Base-by-base conservation (phyloP, 2,797 vertebrate species). In the Anguilla anguilla region DNA sequence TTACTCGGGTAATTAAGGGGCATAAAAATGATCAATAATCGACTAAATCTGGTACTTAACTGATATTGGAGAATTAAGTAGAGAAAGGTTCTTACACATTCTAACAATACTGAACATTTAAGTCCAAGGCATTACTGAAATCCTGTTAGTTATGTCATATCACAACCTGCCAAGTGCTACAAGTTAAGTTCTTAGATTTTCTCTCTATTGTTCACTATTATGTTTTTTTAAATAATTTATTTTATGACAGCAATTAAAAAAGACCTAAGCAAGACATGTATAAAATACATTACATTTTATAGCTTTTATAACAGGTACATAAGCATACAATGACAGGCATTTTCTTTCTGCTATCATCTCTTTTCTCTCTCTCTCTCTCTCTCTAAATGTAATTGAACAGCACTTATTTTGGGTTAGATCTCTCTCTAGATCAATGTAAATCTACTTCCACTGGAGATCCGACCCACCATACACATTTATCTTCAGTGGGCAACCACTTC, bases 381-480 rank as follows among this genome's bases (percentile, higher is more conserved):
- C 53, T 55, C 13, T 11, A 55, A 55, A 89, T 89, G 74, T 82
- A 86, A 49, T 87, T 90, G 87, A 82, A 86, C 35, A 85, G 13
- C 51, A 69, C 17, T 72, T 53, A 86, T 79, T 77, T 19, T 86
- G 72, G 53, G 85, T 67, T 51, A 51, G 11, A 79, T 43, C 28
- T 43, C 72, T 85, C 79, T 82, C 69, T 61, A 67, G 86, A 86
- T 95, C 95, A 95, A 95, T 96, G 94, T 92, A 92, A 89, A 92
- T 95, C 92, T 90, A 94, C 90, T 94, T 91, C 88, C 84, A 93
- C 69, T 84, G 51, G 88, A 55, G 53, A 39, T 89, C 89, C 87
- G 83, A 88, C 86, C 59, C 92, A 89, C 90, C 46, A 84, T 59
- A 59, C 77, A 69, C 77, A 85, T 89, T 88, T 88, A 46, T 59